Base-by-base conservation (phyloP, 2,113 vertebrate genomes). In the Verasper variegatus region DNA sequence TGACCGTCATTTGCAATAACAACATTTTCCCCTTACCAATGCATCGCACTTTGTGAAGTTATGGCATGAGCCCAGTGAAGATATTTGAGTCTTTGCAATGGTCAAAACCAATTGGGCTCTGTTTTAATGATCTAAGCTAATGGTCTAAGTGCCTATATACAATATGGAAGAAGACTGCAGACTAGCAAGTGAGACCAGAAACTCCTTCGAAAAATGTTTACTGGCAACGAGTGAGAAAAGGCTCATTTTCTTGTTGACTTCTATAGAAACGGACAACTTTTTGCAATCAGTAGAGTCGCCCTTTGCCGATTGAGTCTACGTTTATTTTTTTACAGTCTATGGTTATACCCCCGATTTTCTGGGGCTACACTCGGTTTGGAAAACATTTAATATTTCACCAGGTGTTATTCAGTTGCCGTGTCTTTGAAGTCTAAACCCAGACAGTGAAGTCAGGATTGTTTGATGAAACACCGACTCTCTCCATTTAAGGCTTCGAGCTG, bases 391-490 rank as follows among this genome's bases (percentile, higher is more conserved):
- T 21, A n/a, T n/a, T 54, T 54, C n/a, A 54, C 52, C 52, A 54
- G 52, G 52, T 54, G 52, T 15, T n/a, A 21, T 21, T 54, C 52
- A 6, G 47, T 7, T 49, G 37, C 37, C 9, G 7, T 45, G 47
- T 17, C 4, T 49, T 49, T 49, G 47, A 49, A 49, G 47, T 51
- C 6, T 9, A 51, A 15, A 54, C 52, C 18, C 52, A 54, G 52
- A 54, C 7, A 21, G 52, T 54, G 52, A 21, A 21, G 51, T 52
- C 45, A 17, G 47, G 20, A 18, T 51, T 51, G 47, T 69, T 61
- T n/a, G 18, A 37, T 26, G 24, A 75, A 74, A 85, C n/a, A 35
- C 27, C 4, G 47, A 40, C n/a, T 77, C n/a, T 71, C 57, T 76
- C 67, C 26, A 42, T 57, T 45, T 68, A 42, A 27, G 35, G 24